Evolutionary conservation across 2,888 invertebrate genomes (phyloP).

Genomic region (Imbricaverruca yamaguchii): DNA sequence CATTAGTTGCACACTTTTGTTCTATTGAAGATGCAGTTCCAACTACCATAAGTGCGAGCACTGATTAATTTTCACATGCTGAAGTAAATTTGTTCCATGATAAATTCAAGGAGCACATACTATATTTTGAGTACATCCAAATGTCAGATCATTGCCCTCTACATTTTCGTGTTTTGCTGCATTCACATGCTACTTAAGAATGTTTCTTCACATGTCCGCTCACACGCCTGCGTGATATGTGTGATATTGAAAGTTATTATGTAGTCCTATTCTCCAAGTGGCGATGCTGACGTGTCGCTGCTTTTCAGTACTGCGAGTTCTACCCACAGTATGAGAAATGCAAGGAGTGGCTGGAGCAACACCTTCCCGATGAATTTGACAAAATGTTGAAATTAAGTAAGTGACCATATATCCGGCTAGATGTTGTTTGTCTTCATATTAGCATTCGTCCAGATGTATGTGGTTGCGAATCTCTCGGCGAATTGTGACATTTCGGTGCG

Average conservation of each 20-base stretch:
- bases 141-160: no score
- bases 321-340: constrained; percentile 97
- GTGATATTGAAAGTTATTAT: background rate
- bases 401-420: constrained; percentile 27
- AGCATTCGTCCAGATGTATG: no score
- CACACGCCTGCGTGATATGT: background rate
- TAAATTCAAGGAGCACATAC: background rate
- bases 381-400: constrained; percentile 65
- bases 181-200: background rate
- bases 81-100: no score
- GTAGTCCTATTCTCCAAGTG: constrained; percentile 12
- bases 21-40: background rate
- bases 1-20: background rate
- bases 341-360: constrained; percentile 90
- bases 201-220: background rate
- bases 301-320: constrained; percentile 83
- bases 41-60: background rate
- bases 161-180: no score
- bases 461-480: no score
- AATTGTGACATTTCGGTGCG: no score
- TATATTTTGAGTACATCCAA: background rate
- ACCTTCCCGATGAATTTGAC: constrained; percentile 88
- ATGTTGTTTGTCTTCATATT: no score
- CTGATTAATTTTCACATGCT: no score
- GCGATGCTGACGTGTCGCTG: background rate